Evolutionary conservation across 2,113 vertebrate species (phyloP), one percentile per base, ranked within the genome.

Genomic region (Promerops cafer): DNA sequence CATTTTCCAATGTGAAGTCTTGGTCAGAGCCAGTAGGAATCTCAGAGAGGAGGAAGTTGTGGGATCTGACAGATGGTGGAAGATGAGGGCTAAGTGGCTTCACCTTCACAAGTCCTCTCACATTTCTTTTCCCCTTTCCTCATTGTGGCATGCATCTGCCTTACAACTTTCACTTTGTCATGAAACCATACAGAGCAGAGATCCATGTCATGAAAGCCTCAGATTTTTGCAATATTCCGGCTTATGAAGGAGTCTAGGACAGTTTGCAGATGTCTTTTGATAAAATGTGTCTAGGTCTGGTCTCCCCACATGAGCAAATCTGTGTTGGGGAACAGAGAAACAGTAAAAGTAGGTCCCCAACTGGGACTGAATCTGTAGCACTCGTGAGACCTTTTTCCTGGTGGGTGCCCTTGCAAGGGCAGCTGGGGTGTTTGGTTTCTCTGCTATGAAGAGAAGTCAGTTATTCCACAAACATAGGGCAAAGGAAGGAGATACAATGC

Each of bases 401-500:
- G 11, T 79, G 44, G 7, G 5, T 19, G 18, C 27, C 14, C 14
- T 64, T 82, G 18, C 22, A 53, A 80, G 28, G 16, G 31, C 3
- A 1, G 6, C 21, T 17, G 31, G 1, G 30, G 11, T 17, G 20
- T 37, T 70, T n/a, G 47, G 11, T 28, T 68, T 60, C 35, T 56
- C 39, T 80, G 15, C 14, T 11, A 2, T 22, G 33, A 68, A 75
- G 40, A 61, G 17, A 59, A 19, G 30, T 39, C 39, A 75, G 11
- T 10, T 5, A 1, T 89, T 78, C 2, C 1, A 52, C 4, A 79
- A 31, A 66, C 2, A 2, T 0, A 22, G 39, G 54, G 27, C 8
- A 0, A 1, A 40, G 24, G 18, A 61, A 77, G 17, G 37, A 90
- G n/a, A 64, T 13, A 57, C 0, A 4, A 5, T 50, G n/a, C 45